phyloP scores from a whole-genome alignment of 1,140 invertebrate genomes.

The Drosophila sp. region DNA sequence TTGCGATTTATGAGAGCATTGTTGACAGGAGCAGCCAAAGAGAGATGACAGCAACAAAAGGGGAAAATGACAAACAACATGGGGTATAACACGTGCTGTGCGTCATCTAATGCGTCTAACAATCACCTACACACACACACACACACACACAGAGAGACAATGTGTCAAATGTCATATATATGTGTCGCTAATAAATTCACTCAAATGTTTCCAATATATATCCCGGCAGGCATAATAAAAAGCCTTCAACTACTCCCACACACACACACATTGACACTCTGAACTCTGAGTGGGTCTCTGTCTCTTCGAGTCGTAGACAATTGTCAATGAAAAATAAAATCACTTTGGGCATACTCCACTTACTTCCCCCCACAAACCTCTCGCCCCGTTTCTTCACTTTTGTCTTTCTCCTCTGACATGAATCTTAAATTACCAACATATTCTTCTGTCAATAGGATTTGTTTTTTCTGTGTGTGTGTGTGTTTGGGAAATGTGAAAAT shows the following conservation, averaged over 20 bases:
- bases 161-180: slow-evolving; percentile 80
- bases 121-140: slow-evolving; percentile 41
- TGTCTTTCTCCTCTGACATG: slow-evolving; percentile 30
- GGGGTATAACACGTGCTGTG: slow-evolving; percentile 69
- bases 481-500: neutral
- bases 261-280: slow-evolving; percentile 15
- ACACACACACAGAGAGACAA: slow-evolving; percentile 48
- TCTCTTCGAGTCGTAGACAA: neutral
- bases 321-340: slow-evolving; percentile 53
- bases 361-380: neutral
- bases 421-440: slow-evolving; percentile 56
- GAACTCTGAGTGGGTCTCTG: neutral
- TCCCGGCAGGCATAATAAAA: slow-evolving; percentile 72
- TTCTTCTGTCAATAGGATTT: slow-evolving; percentile 51
- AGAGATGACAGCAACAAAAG: neutral
- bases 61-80: slow-evolving; percentile 38
- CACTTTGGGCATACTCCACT: slow-evolving; percentile 20
- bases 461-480: neutral
- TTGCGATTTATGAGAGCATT: slow-evolving; percentile 75
- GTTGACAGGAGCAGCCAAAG: slow-evolving; percentile 50
- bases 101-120: slow-evolving; percentile 61
- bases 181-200: slow-evolving; percentile 80
- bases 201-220: slow-evolving; percentile 75
- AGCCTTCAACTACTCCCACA: slow-evolving; percentile 17
- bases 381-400: slow-evolving; percentile 13